Percentiles rank a stretch among this genome's conserved stretches.
Conservation (phyloP, 2,888 invertebrate species). For the Lampropteryx suffumata region DNA sequence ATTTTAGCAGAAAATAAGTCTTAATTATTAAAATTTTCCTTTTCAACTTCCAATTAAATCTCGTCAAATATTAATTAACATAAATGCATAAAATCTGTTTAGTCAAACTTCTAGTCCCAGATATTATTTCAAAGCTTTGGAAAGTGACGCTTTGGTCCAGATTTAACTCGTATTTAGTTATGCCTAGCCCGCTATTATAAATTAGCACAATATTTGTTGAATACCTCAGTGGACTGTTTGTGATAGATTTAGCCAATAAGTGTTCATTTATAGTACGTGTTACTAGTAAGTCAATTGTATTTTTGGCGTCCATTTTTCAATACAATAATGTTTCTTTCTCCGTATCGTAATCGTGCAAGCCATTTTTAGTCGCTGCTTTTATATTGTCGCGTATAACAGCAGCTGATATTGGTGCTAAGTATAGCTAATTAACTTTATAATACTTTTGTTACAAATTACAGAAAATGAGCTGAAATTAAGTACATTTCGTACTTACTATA, state of each 20-base stretch:
- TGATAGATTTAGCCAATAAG: conserved; percentile 82
- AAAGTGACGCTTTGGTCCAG: conserved; percentile 61
- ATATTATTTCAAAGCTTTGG: conserved; percentile 62
- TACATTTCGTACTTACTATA: conserved; percentile 24
- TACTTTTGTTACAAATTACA: conserved; percentile 20
- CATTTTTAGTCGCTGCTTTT: conserved; percentile 51
- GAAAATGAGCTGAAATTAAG: conserved; percentile 1
- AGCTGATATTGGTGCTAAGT: conserved; percentile 79
- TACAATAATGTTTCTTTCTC: conserved; percentile 15
- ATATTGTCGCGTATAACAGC: conserved; percentile 58
- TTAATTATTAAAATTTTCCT: conserved; percentile 3
- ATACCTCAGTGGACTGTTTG: conserved; percentile 80
- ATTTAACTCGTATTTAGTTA: conserved; percentile 54
- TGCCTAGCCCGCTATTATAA: conserved; percentile 42
- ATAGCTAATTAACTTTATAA: conserved; percentile 41
- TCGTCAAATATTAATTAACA: conserved; percentile 19
- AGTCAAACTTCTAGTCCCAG: conserved; percentile 79
- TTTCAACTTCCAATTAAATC: background rate
- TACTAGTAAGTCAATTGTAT: conserved; percentile 71
- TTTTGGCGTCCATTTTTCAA: conserved; percentile 65
- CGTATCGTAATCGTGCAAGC: conserved; percentile 33
- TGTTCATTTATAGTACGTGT: conserved; percentile 77
- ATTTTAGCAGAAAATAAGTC: background rate
- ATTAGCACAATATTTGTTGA: conserved; percentile 61
- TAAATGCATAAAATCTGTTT: conserved; percentile 61